Conservation (phyloP, 2,888 invertebrate species). For the Hyposoter dolosus region DNA sequence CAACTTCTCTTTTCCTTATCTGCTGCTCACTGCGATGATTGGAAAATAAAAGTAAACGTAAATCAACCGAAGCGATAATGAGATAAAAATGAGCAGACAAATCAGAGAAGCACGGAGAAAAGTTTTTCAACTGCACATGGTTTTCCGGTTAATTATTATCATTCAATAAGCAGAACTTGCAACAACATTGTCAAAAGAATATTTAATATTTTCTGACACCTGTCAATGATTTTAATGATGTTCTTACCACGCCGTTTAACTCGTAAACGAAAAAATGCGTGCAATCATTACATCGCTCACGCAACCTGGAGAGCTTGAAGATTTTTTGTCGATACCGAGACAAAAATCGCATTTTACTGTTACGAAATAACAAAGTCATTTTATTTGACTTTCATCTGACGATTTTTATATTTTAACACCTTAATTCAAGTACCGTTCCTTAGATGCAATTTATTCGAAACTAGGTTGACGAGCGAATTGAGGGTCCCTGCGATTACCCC, state of each 20-base stretch:
- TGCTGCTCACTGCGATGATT: constrained; percentile 16
- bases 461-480: too few relatives aligned
- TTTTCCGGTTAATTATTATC: not conserved
- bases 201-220: not conserved
- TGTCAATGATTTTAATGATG: not conserved
- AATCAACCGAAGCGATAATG: constrained; percentile 18
- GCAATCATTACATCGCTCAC: not conserved
- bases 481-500: too few relatives aligned
- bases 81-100: constrained; percentile 10
- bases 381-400: not conserved
- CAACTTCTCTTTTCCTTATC: constrained; percentile 48
- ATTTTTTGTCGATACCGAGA: not conserved
- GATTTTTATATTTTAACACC: too few relatives aligned
- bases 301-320: not conserved
- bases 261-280: not conserved
- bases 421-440: too few relatives aligned
- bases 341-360: not conserved
- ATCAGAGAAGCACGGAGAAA: not conserved
- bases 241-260: not conserved
- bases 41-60: constrained; percentile 19
- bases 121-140: not conserved
- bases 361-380: not conserved
- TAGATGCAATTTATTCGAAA: too few relatives aligned
- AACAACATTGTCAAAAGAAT: not conserved
- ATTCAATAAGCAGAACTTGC: not conserved